These are phyloP conservation scores for Incurvaria masculella DNA, from an alignment of 2,888 invertebrate genomes.

Conservation along the genomic window DNA sequence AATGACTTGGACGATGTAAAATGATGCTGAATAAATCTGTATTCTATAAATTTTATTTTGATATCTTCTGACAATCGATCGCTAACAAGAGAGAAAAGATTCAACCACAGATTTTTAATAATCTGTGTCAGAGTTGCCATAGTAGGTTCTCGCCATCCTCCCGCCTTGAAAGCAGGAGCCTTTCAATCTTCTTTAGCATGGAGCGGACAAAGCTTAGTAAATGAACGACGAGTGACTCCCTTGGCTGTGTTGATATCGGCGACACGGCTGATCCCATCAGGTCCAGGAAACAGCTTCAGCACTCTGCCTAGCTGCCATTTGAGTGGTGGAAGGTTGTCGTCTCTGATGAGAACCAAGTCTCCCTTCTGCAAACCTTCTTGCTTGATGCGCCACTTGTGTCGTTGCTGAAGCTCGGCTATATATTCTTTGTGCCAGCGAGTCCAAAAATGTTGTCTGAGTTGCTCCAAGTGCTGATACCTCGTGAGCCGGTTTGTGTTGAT, in stretches of 20 bases:
- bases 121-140: too few species aligned
- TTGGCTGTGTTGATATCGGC: slow-evolving; percentile 15
- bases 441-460: slow-evolving; percentile 8
- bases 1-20: too few species aligned
- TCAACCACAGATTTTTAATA: too few species aligned
- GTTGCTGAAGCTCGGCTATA: slow-evolving; percentile 5
- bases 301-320: slow-evolving; percentile 17
- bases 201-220: slow-evolving; percentile 7
- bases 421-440: slow-evolving; percentile 6
- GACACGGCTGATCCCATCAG: slow-evolving; percentile 15
- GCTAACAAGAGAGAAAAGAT: too few species aligned
- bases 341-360: slow-evolving; percentile 16
- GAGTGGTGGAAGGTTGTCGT: slow-evolving; percentile 13
- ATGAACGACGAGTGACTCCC: slow-evolving; percentile 8
- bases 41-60: too few species aligned
- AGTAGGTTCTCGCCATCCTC: too few species aligned
- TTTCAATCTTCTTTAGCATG: neutral
- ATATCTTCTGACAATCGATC: too few species aligned
- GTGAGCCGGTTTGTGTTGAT: neutral
- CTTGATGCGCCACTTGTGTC: slow-evolving; percentile 1
- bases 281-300: slow-evolving; percentile 8
- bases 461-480: slow-evolving; percentile 5
- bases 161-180: too few species aligned
- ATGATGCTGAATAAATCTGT: too few species aligned
- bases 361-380: slow-evolving; percentile 4